Evolutionary conservation across 2,797 vertebrate species (phyloP).

Genomic region (Silurus lanzhouensis): DNA sequence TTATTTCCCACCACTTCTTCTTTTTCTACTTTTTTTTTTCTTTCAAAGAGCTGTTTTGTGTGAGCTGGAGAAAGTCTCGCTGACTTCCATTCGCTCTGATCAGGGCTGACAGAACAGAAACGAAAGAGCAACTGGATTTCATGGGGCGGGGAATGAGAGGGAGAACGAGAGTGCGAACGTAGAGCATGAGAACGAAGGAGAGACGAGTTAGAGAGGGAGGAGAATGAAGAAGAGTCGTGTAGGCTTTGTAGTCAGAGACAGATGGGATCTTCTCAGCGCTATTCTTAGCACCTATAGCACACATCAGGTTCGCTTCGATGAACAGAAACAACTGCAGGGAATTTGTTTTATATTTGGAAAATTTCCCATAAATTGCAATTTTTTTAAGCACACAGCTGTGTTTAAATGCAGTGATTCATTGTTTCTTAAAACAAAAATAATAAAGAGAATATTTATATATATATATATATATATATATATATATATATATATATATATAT

Average conservation of each 20-base stretch:
- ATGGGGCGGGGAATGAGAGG: slow-evolving; percentile 44
- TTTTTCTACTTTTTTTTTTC: slow-evolving; percentile 61
- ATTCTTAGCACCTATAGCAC: slow-evolving; percentile 44
- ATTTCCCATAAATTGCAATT: background rate
- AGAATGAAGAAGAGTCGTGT: background rate
- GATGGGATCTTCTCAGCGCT: slow-evolving; percentile 67
- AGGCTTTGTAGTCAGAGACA: slow-evolving; percentile 53
- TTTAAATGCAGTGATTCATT: background rate
- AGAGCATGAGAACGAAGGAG: slow-evolving; percentile 43
- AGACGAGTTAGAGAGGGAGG: slow-evolving; percentile 20
- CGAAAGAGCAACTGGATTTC: slow-evolving; percentile 21
- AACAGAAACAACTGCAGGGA: background rate
- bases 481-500: too few relatives aligned
- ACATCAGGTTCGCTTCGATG: background rate
- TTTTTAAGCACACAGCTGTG: background rate
- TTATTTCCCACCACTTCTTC: slow-evolving; percentile 74
- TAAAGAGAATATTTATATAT: background rate
- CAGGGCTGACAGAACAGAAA: slow-evolving; percentile 67
- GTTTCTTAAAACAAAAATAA: background rate
- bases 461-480: too few relatives aligned
- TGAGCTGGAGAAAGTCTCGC: slow-evolving; percentile 65
- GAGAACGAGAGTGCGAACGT: slow-evolving; percentile 50
- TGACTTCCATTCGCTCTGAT: slow-evolving; percentile 73
- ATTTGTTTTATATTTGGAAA: background rate
- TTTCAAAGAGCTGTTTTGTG: slow-evolving; percentile 43